Evolutionary conservation across 2,797 vertebrate genomes (phyloP).

Genomic region (Thripadectes ignobilis): DNA sequence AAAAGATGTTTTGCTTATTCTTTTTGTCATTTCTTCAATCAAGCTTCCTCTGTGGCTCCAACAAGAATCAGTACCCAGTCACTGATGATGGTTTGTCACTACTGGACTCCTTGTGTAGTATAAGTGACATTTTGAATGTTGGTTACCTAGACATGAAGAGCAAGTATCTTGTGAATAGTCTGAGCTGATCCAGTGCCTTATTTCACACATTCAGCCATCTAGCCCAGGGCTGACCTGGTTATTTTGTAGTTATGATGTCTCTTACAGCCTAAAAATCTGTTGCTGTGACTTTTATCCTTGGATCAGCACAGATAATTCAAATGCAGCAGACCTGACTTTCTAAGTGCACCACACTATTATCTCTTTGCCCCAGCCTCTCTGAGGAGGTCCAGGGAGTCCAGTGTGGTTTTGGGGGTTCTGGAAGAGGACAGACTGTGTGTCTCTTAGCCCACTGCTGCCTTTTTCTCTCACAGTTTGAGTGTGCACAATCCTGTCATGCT

Average conservation of each 20-base stretch:
- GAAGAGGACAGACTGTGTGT: not conserved
- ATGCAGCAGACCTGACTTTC: not conserved
- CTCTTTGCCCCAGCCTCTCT: not conserved
- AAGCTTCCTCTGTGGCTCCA: not conserved
- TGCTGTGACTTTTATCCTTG: not conserved
- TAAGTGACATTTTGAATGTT: not conserved
- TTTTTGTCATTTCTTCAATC: not conserved
- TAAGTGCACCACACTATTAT: fast-evolving
- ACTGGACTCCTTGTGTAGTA: not conserved
- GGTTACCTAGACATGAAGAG: not conserved
- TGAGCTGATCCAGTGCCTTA: not conserved
- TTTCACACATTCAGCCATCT: not conserved
- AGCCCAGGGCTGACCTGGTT: not conserved
- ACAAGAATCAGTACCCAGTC: not conserved
- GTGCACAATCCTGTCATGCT: not conserved
- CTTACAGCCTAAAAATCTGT: not conserved
- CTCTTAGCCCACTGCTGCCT: not conserved
- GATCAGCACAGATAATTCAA: not conserved
- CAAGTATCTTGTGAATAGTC: not conserved
- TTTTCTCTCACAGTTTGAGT: not conserved
- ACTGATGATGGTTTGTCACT: not conserved
- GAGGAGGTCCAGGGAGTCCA: not conserved
- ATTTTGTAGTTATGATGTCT: not conserved
- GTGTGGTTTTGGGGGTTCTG: not conserved
- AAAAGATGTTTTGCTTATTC: not conserved